These are phyloP conservation scores for Agapornis canus DNA, from an alignment of 2,797 vertebrate species.

Conservation along the genomic window DNA sequence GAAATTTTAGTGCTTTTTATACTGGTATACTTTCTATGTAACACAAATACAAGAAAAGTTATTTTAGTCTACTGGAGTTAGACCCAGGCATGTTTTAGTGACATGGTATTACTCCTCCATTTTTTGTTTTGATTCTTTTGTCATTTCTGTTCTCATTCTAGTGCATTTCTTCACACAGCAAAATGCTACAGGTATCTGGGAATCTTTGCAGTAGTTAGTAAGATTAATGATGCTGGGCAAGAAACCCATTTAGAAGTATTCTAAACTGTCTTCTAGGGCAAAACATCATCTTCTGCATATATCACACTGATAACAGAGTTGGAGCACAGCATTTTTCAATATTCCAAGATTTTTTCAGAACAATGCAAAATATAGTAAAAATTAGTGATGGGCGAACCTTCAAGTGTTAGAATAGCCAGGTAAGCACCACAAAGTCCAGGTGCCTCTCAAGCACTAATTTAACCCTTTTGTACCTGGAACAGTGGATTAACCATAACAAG, in stretches of 20 bases:
- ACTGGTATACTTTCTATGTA: not conserved
- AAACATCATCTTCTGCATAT: not conserved
- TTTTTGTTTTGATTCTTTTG: not conserved
- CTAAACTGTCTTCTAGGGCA: not conserved
- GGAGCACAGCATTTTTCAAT: slow-evolving; percentile 22
- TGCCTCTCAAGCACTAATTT: not conserved
- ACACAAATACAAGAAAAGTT: not conserved
- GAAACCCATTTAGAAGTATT: not conserved
- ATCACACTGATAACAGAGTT: not conserved
- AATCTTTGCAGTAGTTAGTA: not conserved
- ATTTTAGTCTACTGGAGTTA: not conserved
- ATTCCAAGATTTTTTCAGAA: not conserved
- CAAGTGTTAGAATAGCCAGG: not conserved
- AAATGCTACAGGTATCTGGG: not conserved
- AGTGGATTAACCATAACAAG: not conserved
- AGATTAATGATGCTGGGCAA: not conserved
- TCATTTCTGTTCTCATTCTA: not conserved
- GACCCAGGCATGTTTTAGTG: not conserved
- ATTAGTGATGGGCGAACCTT: slow-evolving; percentile 69
- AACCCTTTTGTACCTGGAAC: not conserved
- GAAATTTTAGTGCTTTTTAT: not conserved
- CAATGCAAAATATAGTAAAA: not conserved
- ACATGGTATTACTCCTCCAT: not conserved
- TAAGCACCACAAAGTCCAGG: not conserved
- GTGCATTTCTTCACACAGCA: not conserved